Base-by-base conservation (phyloP, 2,888 invertebrate species). In the Troides helena region DNA sequence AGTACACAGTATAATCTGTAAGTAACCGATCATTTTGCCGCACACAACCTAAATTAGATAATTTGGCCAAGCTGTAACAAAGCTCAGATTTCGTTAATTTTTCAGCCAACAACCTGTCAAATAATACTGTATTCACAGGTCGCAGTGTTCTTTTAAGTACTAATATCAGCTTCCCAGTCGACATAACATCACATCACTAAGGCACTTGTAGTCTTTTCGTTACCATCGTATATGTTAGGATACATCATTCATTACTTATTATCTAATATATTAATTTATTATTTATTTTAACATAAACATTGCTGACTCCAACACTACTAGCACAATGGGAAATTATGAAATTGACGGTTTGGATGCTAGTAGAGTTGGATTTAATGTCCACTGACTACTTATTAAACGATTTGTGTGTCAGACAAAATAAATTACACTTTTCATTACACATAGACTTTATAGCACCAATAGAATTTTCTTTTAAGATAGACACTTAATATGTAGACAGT, bases 251-350 rank as follows among this genome's bases (percentile, higher is more conserved):
- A 82, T 88, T 83, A 84, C 85, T 86, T 85, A 85, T 80, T 77
- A 85, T 73, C 81, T 82, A 80, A 81, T 86, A 86, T 85, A 89
- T 89, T 90, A 88, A 86, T 89, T 86, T 85, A 85, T 86, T 86
- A 85, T 86, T 86, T 81, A 81, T 82, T 83, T 84, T 76, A 85
- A 84, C 79, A 80, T 83, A 78, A 81, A 84, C 83, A 80, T 82
- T 78, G 76, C 78, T 78, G 80, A 76, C 81, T 81, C 80, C 87
- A 84, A 86, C 83, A 84, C 84, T 82, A 86, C 85, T 85, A 85
- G 85, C 78, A 74, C 71, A 60, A 53, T 36, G 23, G 43, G 63
- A 63, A 63, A 66, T 23, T 21, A 57, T 46, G 60, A 63, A 21
- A 63, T n/a, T 62, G 62, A 39, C 50, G 39, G 43, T 60, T 12